These are phyloP conservation scores for Eucidaris tribuloides DNA, from an alignment of 35 echinoderm and acorn worm species.

Conservation along the genomic window DNA sequence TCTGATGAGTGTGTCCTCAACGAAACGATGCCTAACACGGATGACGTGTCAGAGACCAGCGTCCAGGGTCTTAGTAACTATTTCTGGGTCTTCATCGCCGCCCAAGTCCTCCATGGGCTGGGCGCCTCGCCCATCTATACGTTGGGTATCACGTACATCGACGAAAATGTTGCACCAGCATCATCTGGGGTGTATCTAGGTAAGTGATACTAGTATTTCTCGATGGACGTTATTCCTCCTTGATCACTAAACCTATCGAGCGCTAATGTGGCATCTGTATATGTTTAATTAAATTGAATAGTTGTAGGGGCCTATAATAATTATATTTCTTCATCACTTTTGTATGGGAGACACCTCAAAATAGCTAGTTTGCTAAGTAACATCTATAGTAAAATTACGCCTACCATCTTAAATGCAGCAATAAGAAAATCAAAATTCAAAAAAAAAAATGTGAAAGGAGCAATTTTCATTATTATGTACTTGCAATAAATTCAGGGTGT, in stretches of 20 bases:
- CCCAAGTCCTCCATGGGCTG: constrained; percentile 78
- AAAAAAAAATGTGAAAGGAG: too few relatives aligned
- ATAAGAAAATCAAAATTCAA: too few relatives aligned
- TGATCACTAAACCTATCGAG: not conserved
- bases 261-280: not conserved
- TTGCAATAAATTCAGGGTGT: too few relatives aligned
- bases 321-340: not conserved
- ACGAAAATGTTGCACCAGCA: constrained; percentile 84
- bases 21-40: not conserved
- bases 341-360: not conserved
- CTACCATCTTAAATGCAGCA: too few relatives aligned
- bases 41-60: not conserved
- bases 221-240: not conserved
- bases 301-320: not conserved
- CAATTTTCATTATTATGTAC: too few relatives aligned
- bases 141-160: constrained; percentile 76
- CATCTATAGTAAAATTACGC: too few relatives aligned
- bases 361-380: not conserved
- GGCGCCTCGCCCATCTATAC: constrained; percentile 82
- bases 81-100: constrained; percentile 53
- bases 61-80: constrained; percentile 35
- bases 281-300: not conserved
- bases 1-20: constrained; percentile 64
- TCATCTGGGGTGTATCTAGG: constrained; percentile 77
- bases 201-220: not conserved